Conservation (phyloP, 1,140 invertebrate species). For the Pinna nobilis region DNA sequence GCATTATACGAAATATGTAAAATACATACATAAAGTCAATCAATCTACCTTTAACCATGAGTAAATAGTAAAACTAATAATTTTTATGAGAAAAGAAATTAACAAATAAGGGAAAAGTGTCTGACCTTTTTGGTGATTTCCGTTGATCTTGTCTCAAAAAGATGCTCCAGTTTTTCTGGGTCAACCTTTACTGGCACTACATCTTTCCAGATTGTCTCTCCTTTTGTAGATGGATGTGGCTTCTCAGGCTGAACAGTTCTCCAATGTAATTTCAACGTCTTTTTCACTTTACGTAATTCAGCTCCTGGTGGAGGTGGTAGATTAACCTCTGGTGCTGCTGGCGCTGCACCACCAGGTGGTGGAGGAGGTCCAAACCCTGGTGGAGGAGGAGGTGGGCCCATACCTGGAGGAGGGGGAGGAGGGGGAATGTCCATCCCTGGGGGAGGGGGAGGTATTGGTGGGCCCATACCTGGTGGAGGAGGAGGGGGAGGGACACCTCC, state of each 20-base stretch:
- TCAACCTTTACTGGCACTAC: slow-evolving; percentile 87
- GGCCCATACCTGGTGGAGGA: slow-evolving; percentile 40
- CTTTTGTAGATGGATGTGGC: slow-evolving; percentile 79
- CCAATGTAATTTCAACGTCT: slow-evolving; percentile 99
- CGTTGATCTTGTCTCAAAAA: slow-evolving; percentile 97
- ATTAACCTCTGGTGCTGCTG: slow-evolving; percentile 74
- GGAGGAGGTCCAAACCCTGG: slow-evolving; percentile 56
- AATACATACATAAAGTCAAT: too few relatives aligned
- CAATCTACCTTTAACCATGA: too few relatives aligned
- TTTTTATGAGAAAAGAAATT: too few relatives aligned
- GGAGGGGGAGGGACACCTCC: slow-evolving; percentile 73
- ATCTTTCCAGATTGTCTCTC: slow-evolving; percentile 96
- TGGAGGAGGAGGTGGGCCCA: slow-evolving; percentile 70
- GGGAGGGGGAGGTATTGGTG: slow-evolving; percentile 74
- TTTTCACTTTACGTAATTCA: slow-evolving; percentile 89
- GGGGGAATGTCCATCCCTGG: slow-evolving; percentile 69
- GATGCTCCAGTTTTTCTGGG: slow-evolving; percentile 93
- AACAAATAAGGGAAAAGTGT: too few relatives aligned
- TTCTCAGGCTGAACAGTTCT: slow-evolving; percentile 82
- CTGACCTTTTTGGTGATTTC: slow-evolving; percentile 91
- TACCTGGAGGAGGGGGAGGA: slow-evolving; percentile 75
- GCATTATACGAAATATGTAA: too few relatives aligned
- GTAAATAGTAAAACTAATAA: too few relatives aligned
- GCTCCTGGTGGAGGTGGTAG: slow-evolving; percentile 74
- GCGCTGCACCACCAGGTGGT: slow-evolving; percentile 75